phyloP scores from a whole-genome alignment of 37 sponge, comb jelly and placozoan species.

The Tethya wilhelma region DNA sequence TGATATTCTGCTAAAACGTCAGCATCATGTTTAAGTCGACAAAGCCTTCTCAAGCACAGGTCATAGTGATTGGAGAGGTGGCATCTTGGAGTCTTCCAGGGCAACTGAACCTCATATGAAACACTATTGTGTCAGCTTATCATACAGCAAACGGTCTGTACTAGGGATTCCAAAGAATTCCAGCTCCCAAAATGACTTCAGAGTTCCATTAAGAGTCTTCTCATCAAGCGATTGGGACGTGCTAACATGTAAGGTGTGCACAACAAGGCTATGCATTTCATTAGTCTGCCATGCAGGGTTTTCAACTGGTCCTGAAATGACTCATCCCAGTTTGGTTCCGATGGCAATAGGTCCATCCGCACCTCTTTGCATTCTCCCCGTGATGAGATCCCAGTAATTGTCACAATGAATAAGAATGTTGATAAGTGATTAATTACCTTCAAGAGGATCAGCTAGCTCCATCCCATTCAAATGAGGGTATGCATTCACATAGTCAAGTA shows the following conservation, averaged over 20 bases:
- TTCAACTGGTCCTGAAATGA: slow-evolving; percentile 29
- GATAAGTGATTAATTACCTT: neutral
- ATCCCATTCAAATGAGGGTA: slow-evolving; percentile 25
- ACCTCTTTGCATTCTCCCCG: slow-evolving; percentile 20
- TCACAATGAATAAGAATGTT: slow-evolving; percentile 31
- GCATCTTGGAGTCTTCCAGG: slow-evolving; percentile 19
- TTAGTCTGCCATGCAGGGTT: neutral
- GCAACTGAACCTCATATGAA: slow-evolving; percentile 37
- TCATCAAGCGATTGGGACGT: neutral
- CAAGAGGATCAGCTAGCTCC: slow-evolving; percentile 17
- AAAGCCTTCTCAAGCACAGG: slow-evolving; percentile 21
- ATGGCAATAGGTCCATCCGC: slow-evolving; percentile 23
- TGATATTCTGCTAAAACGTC: slow-evolving; percentile 26
- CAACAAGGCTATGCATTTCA: neutral
- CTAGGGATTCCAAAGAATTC: slow-evolving; percentile 29
- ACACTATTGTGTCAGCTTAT: slow-evolving; percentile 14
- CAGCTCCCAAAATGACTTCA: slow-evolving; percentile 46
- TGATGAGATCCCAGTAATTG: slow-evolving; percentile 33
- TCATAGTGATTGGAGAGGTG: slow-evolving; percentile 29
- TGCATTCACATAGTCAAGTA: neutral
- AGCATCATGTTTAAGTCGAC: slow-evolving; percentile 4
- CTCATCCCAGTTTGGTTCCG: slow-evolving; percentile 26
- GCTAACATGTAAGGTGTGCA: slow-evolving; percentile 5
- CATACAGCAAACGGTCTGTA: slow-evolving; percentile 15
- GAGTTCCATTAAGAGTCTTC: slow-evolving; percentile 1